phyloP scores from a whole-genome alignment of 2,113 vertebrate species.

The Hyla sarda region DNA sequence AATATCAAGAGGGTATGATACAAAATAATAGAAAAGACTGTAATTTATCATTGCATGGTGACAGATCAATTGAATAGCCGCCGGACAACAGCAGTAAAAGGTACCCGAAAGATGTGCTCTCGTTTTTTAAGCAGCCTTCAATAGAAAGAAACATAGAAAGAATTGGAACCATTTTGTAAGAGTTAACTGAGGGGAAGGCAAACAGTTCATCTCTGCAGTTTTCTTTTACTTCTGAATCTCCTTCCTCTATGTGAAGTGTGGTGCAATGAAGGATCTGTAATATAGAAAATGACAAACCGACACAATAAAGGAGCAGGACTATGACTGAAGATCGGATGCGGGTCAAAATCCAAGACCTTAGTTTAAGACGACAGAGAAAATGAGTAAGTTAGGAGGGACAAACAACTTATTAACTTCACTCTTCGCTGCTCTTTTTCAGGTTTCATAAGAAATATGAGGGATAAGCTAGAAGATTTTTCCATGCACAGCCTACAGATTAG shows the following conservation, averaged over 20 bases:
- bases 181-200: constrained; percentile 2
- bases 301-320: background rate
- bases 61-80: background rate
- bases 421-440: background rate
- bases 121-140: background rate
- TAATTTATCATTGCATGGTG: constrained; percentile 7
- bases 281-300: background rate
- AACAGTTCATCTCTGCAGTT: background rate
- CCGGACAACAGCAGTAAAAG: background rate
- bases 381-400: background rate
- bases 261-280: background rate
- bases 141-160: background rate
- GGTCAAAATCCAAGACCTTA: background rate
- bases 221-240: background rate
- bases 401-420: background rate
- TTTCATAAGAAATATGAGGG: background rate
- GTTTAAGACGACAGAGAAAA: background rate
- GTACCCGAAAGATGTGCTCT: background rate
- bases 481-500: background rate
- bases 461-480: background rate
- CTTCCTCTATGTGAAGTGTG: constrained; percentile 4
- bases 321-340: background rate
- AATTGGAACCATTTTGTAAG: background rate
- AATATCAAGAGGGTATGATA: constrained; percentile 24
- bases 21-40: constrained; percentile 8